These are phyloP conservation scores for Melanophora roralis DNA, from an alignment of 2,888 invertebrate genomes.

Conservation along the genomic window DNA sequence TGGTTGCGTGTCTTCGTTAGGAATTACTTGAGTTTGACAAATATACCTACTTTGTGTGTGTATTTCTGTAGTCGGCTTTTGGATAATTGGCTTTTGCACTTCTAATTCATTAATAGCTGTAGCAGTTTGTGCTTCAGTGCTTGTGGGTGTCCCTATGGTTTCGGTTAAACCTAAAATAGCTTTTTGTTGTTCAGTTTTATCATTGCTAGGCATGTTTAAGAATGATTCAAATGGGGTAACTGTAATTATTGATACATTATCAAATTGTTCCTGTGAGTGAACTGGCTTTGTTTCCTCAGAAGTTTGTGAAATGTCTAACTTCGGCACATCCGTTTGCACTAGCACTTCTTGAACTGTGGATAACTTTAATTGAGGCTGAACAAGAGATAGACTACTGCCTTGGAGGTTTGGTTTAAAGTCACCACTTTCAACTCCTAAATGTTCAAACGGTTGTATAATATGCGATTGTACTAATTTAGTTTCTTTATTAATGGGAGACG, in stretches of 20 bases:
- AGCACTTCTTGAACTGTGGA: constrained; percentile 68
- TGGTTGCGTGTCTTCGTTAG: constrained; percentile 38
- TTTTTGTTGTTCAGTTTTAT: constrained; percentile 22
- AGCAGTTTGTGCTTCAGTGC: constrained; percentile 63
- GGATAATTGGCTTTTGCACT: constrained; percentile 62
- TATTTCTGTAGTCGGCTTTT: constrained; percentile 47
- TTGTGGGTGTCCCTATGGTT: constrained; percentile 60
- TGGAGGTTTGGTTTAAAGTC: constrained; percentile 64
- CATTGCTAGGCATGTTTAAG: constrained; percentile 47
- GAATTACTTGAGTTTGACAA: constrained; percentile 61
- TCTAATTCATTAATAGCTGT: constrained; percentile 60
- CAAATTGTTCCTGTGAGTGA: constrained; percentile 45
- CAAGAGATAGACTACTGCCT: constrained; percentile 50
- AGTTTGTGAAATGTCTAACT: constrained; percentile 36
- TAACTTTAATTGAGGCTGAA: constrained; percentile 65
- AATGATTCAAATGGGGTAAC: constrained; percentile 66
- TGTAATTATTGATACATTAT: constrained; percentile 66
- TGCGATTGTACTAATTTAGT: constrained; percentile 64
- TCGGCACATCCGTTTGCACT: constrained; percentile 61
- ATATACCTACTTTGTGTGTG: constrained; percentile 70
- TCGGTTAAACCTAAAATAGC: constrained; percentile 58
- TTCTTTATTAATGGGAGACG: constrained; percentile 37
- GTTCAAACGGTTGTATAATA: constrained; percentile 67
- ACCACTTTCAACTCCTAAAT: constrained; percentile 64
- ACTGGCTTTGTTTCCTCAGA: constrained; percentile 23